These are phyloP conservation scores for Myiothlypis chrysogaster DNA, from an alignment of 2,797 vertebrate genomes.

Conservation along the genomic window DNA sequence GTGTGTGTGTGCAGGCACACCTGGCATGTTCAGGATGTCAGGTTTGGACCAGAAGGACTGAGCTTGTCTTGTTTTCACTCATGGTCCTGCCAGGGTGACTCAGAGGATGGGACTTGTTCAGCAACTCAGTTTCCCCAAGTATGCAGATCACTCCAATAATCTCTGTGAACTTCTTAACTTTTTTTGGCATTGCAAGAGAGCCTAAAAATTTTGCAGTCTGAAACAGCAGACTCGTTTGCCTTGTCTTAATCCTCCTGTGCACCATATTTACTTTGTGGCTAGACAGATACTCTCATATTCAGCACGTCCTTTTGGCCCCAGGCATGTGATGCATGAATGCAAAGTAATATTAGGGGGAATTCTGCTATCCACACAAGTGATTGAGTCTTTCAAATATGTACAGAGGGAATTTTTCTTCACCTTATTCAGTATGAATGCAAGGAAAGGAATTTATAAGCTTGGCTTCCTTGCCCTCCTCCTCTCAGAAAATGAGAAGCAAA, in stretches of 20 bases:
- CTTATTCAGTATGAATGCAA: background rate
- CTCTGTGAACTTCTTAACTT: background rate
- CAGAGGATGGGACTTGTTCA: background rate
- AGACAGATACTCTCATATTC: slow-evolving; percentile 25
- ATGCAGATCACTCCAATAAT: background rate
- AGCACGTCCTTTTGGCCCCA: slow-evolving; percentile 11
- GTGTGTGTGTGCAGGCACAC: rapidly evolving
- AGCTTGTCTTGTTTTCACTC: background rate
- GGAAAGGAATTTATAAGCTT: slow-evolving; percentile 12
- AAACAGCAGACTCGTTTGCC: background rate
- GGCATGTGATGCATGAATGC: background rate
- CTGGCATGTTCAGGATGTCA: background rate
- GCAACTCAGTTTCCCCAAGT: background rate
- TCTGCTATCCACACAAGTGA: background rate
- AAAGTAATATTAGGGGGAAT: background rate
- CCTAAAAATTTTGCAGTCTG: background rate
- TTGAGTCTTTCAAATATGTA: slow-evolving; percentile 17
- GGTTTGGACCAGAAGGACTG: background rate
- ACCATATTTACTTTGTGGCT: slow-evolving; percentile 43
- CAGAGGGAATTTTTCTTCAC: background rate
- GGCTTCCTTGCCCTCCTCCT: background rate
- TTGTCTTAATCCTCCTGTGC: slow-evolving; percentile 5
- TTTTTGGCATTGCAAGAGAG: background rate
- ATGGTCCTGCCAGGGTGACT: background rate
- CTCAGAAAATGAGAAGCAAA: background rate